phyloP scores from a whole-genome alignment of 2,113 vertebrate genomes.

The Corythornis madagascariensis region DNA sequence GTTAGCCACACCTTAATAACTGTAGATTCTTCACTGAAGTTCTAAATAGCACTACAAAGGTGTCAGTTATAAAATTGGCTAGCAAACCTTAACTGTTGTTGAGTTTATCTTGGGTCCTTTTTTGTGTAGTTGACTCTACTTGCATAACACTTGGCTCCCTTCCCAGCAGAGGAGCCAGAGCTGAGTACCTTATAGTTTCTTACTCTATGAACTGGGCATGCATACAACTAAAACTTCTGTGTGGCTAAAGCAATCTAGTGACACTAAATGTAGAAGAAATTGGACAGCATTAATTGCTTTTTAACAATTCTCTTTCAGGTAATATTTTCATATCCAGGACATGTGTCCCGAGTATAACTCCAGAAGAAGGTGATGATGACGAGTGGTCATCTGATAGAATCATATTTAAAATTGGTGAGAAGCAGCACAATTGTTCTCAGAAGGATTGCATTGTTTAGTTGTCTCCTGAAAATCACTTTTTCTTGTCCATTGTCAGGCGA shows the following conservation, averaged over 20 bases:
- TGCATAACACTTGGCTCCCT: constrained; percentile 30
- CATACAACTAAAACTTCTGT: background rate
- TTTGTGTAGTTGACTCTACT: constrained; percentile 24
- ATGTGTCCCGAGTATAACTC: constrained; percentile 75
- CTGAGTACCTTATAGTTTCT: background rate
- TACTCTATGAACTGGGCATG: background rate
- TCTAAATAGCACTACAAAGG: constrained; percentile 8
- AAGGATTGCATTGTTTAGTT: background rate
- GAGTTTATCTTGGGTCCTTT: constrained; percentile 52
- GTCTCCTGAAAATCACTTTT: constrained; percentile 13
- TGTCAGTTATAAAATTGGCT: constrained; percentile 45
- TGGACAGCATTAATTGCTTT: background rate
- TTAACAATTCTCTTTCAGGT: constrained; percentile 73
- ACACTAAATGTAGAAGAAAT: background rate
- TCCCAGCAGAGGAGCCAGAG: constrained; percentile 25
- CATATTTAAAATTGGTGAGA: constrained; percentile 94
- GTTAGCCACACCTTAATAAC: constrained; percentile 53
- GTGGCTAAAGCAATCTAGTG: background rate
- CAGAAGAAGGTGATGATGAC: constrained; percentile 92
- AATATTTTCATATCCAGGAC: constrained; percentile 97
- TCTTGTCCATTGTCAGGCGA: constrained; percentile 80
- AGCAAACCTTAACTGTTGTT: background rate
- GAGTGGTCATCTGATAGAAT: constrained; percentile 84
- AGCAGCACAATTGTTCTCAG: background rate
- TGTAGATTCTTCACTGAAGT: constrained; percentile 17